A percentile compares a stretch with the other conserved stretches of the same genome.
phyloP scores from a whole-genome alignment of 2,797 vertebrate genomes.

The Avahi laniger region DNA sequence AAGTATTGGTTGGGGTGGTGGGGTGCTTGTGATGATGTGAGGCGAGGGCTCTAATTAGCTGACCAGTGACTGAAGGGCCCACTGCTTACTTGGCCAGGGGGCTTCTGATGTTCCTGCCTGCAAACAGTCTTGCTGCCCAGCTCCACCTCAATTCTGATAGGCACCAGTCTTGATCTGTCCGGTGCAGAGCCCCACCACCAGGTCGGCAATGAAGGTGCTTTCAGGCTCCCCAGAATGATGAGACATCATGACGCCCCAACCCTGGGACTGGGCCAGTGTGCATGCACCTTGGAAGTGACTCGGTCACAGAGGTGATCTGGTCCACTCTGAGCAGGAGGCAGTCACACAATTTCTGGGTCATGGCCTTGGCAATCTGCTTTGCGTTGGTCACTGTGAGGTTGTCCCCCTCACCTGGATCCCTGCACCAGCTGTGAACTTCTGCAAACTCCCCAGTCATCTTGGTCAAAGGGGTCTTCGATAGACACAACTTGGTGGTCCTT shows the following conservation, averaged over 20 bases:
- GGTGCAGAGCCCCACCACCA: no score
- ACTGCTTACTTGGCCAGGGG: constrained; percentile 88
- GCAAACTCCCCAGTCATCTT: not conserved
- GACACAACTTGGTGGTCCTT: not conserved
- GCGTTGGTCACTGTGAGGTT: not conserved
- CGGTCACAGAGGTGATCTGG: not conserved
- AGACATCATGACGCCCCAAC: not conserved
- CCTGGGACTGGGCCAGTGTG: not conserved
- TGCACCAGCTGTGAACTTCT: not conserved
- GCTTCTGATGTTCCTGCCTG: constrained; percentile 92
- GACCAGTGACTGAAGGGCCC: constrained; percentile 63
- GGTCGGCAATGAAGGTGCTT: not conserved
- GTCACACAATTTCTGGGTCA: not conserved
- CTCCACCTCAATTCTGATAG: not conserved
- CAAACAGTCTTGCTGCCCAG: not conserved
- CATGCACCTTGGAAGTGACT: not conserved
- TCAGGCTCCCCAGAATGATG: not conserved
- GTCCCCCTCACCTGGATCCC: not conserved
- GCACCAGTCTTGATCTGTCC: not conserved
- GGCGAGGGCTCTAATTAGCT: constrained; percentile 52
- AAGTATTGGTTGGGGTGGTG: constrained; percentile 19
- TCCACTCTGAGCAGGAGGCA: not conserved
- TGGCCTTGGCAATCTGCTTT: not conserved
- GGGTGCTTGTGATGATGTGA: constrained; percentile 62
- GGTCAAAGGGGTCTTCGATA: not conserved